These are phyloP conservation scores for Characodon lateralis DNA, from an alignment of 2,797 vertebrate species.

Conservation along the genomic window DNA sequence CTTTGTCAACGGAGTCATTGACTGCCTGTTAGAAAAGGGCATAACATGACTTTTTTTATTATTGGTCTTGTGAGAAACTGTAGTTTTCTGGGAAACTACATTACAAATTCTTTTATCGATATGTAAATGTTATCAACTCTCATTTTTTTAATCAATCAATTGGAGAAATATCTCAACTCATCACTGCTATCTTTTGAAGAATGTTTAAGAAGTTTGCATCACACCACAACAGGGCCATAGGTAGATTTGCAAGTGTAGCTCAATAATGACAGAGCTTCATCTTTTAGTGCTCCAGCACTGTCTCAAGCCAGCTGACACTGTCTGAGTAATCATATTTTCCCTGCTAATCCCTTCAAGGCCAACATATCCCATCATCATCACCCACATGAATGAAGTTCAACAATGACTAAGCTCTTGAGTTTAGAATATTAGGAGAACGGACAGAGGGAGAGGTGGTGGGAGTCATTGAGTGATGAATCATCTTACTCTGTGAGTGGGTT, in stretches of 20 bases:
- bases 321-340: slow-evolving; percentile 63
- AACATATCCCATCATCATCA: slow-evolving; percentile 55
- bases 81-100: background rate
- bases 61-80: background rate
- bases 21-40: background rate
- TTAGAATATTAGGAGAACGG: slow-evolving; percentile 51
- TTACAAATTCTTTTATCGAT: background rate
- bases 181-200: background rate
- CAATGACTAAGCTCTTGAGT: slow-evolving; percentile 73
- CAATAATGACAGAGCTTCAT: background rate
- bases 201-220: background rate
- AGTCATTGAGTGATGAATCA: slow-evolving; percentile 60
- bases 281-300: slow-evolving; percentile 3
- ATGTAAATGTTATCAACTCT: background rate
- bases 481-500: slow-evolving; percentile 42
- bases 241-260: background rate
- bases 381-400: slow-evolving; percentile 64
- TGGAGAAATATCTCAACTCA: too few relatives aligned
- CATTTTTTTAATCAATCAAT: background rate
- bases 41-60: background rate
- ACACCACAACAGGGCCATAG: background rate
- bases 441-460: slow-evolving; percentile 43
- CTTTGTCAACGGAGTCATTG: background rate
- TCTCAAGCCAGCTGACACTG: slow-evolving; percentile 48
- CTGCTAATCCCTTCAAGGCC: slow-evolving; percentile 68